Conservation (phyloP, 2,888 invertebrate genomes). For the Mythimna impura region DNA sequence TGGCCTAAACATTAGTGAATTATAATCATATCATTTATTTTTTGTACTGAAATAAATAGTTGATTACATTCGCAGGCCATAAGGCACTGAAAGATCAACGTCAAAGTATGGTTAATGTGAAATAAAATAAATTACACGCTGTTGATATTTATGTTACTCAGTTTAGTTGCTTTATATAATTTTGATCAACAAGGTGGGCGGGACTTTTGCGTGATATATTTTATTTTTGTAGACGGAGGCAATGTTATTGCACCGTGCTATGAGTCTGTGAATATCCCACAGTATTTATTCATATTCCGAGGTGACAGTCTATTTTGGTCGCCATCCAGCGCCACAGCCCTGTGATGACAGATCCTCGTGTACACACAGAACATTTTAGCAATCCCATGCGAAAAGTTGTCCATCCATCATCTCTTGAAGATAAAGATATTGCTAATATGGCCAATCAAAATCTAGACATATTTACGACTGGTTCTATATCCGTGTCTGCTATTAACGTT, state of each 20-base stretch:
- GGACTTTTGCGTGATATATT: constrained; percentile 51
- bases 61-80: constrained; percentile 41
- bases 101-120: constrained; percentile 23
- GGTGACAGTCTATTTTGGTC: constrained; percentile 80
- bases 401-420: constrained; percentile 36
- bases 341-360: constrained; percentile 69
- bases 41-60: constrained; percentile 29
- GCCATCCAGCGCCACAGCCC: constrained; percentile 63
- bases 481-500: constrained; percentile 50
- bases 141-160: constrained; percentile 44
- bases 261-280: constrained; percentile 66
- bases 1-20: constrained; percentile 29
- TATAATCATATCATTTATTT: constrained; percentile 41
- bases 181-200: constrained; percentile 53
- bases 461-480: constrained; percentile 48
- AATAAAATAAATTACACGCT: constrained; percentile 32
- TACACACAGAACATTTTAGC: constrained; percentile 60
- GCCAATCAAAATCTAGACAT: constrained; percentile 40
- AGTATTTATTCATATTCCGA: constrained; percentile 80
- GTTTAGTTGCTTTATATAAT: constrained; percentile 47
- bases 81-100: constrained; percentile 35
- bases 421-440: constrained; percentile 30
- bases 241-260: constrained; percentile 65
- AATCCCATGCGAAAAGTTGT: constrained; percentile 50
- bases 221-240: constrained; percentile 65